Evolutionary conservation across 1,140 invertebrate genomes (phyloP).

Genomic region (Dufourea novaeangliae): DNA sequence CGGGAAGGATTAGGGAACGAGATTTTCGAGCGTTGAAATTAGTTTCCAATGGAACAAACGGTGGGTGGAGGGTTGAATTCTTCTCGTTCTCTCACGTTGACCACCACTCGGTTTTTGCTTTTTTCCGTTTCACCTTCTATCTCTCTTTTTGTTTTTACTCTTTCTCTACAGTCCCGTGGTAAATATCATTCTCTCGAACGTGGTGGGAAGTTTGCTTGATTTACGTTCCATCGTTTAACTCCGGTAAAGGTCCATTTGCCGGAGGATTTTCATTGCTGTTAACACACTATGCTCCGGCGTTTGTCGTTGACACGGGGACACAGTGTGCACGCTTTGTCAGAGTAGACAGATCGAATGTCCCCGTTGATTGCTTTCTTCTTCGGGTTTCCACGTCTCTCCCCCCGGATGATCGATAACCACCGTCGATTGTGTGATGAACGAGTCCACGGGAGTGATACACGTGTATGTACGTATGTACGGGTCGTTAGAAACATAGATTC

Average conservation of each 20-base stretch:
- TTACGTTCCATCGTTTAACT: conserved; percentile 48
- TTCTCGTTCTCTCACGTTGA: neutral
- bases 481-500: too few species aligned
- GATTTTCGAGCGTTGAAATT: conserved; percentile 8
- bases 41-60: neutral
- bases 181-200: conserved; percentile 17
- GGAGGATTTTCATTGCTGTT: conserved; percentile 57
- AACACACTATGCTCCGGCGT: conserved; percentile 52
- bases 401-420: conserved; percentile 63
- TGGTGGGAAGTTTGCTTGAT: conserved; percentile 4
- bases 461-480: neutral
- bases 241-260: conserved; percentile 23
- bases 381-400: neutral
- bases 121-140: too few species aligned
- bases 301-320: conserved; percentile 42
- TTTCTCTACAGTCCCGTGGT: neutral
- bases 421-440: conserved; percentile 58
- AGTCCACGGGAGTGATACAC: conserved; percentile 29
- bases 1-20: conserved; percentile 3
- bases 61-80: too few species aligned
- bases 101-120: neutral
- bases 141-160: neutral
- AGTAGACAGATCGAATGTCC: conserved; percentile 59
- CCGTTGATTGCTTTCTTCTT: conserved; percentile 61
- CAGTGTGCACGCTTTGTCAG: conserved; percentile 32